Conservation (phyloP, 2,113 vertebrate species). For the Myanophis thanlyinensis region DNA sequence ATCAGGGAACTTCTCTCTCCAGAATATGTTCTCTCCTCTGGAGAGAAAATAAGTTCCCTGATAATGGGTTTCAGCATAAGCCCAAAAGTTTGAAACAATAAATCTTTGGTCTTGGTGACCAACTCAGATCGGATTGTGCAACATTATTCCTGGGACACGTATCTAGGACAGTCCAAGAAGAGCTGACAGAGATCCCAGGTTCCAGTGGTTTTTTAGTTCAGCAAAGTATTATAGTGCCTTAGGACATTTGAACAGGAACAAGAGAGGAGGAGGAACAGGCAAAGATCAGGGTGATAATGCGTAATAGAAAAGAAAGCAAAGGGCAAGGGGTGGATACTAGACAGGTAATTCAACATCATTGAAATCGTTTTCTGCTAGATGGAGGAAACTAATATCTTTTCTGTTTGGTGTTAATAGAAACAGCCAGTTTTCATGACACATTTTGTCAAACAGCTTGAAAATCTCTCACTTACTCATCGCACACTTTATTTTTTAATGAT, state of each 20-base stretch:
- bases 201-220: neutral
- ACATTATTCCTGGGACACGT: neutral
- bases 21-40: neutral
- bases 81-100: neutral
- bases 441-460: neutral
- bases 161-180: neutral
- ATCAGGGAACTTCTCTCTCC: neutral
- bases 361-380: neutral
- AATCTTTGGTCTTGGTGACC: neutral
- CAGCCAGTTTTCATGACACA: neutral
- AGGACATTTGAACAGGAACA: neutral
- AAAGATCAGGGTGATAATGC: neutral
- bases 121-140: neutral
- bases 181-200: neutral
- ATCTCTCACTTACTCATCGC: neutral
- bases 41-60: no score
- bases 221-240: neutral
- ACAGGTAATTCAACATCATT: neutral
- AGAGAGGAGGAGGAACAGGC: neutral
- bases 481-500: neutral
- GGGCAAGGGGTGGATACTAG: neutral
- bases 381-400: neutral
- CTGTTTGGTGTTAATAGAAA: neutral
- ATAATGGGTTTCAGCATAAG: neutral
- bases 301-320: neutral